phyloP scores from a whole-genome alignment of 2,888 invertebrate genomes.

The Acronicta psi region DNA sequence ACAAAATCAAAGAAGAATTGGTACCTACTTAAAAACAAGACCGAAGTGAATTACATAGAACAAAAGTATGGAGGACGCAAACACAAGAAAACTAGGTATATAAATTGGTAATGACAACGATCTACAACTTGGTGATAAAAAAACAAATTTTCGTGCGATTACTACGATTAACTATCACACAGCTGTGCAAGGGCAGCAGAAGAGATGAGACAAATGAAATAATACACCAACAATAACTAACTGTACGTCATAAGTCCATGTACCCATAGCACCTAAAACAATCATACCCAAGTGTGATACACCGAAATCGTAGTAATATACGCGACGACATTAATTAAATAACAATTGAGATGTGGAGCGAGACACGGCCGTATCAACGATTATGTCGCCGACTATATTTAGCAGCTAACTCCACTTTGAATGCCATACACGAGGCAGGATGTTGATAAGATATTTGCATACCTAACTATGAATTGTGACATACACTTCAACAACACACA shows the following conservation, averaged over 20 bases:
- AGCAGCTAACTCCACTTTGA: constrained; percentile 69
- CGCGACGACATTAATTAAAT: constrained; percentile 54
- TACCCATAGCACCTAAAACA: constrained; percentile 23
- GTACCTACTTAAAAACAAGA: too few relatives aligned
- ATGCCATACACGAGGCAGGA: constrained; percentile 80
- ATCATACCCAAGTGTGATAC: constrained; percentile 30
- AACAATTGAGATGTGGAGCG: constrained; percentile 60
- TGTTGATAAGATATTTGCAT: constrained; percentile 84
- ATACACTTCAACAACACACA: constrained; percentile 42
- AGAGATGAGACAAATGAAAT: too few relatives aligned
- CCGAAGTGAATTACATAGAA: too few relatives aligned
- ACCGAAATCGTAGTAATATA: constrained; percentile 49
- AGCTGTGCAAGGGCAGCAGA: too few relatives aligned
- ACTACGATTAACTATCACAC: too few relatives aligned
- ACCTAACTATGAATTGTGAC: constrained; percentile 64
- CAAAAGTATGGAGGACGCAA: too few relatives aligned
- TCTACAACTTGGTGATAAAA: too few relatives aligned
- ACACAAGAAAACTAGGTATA: too few relatives aligned
- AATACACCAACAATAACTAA: background rate
- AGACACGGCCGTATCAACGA: constrained; percentile 63
- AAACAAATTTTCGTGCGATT: too few relatives aligned
- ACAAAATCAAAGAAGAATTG: too few relatives aligned
- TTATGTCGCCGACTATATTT: constrained; percentile 70
- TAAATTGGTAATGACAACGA: too few relatives aligned
- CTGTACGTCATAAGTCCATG: constrained; percentile 19